Conservation (phyloP, 2,113 vertebrate genomes). For the Candoia aspera region DNA sequence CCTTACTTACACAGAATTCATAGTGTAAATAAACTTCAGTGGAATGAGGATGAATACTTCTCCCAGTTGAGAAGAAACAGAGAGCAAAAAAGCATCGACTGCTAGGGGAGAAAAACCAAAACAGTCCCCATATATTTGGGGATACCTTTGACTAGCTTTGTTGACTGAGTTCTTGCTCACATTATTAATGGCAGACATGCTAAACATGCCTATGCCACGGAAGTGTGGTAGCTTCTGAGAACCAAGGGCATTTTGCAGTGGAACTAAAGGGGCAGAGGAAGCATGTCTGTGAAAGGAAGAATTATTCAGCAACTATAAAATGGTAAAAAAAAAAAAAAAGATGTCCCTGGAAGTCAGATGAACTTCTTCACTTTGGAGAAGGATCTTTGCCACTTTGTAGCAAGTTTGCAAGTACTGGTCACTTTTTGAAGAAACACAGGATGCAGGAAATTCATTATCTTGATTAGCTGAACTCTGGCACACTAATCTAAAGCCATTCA, state of each 20-base stretch:
- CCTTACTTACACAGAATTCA: constrained; percentile 32
- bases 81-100: constrained; percentile 40
- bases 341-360: constrained; percentile 16
- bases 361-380: constrained; percentile 4
- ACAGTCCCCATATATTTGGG: constrained; percentile 47
- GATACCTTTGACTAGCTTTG: constrained; percentile 54
- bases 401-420: not conserved
- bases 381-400: not conserved
- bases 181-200: constrained; percentile 23
- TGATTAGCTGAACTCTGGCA: not conserved
- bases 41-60: constrained; percentile 31
- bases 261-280: constrained; percentile 22
- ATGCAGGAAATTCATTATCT: constrained; percentile 9
- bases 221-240: constrained; percentile 11
- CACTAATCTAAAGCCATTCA: not conserved
- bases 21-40: constrained; percentile 49
- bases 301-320: not conserved
- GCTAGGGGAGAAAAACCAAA: constrained; percentile 53
- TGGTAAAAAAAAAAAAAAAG: not conserved
- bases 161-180: not conserved
- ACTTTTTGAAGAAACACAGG: constrained; percentile 27
- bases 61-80: constrained; percentile 61
- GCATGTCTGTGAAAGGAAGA: not conserved
- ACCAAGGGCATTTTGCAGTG: constrained; percentile 27
- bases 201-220: constrained; percentile 37